Evolutionary conservation across 2,797 vertebrate genomes (phyloP), one percentile per base, ranked within the genome.

Genomic region (Cuculus canorus): DNA sequence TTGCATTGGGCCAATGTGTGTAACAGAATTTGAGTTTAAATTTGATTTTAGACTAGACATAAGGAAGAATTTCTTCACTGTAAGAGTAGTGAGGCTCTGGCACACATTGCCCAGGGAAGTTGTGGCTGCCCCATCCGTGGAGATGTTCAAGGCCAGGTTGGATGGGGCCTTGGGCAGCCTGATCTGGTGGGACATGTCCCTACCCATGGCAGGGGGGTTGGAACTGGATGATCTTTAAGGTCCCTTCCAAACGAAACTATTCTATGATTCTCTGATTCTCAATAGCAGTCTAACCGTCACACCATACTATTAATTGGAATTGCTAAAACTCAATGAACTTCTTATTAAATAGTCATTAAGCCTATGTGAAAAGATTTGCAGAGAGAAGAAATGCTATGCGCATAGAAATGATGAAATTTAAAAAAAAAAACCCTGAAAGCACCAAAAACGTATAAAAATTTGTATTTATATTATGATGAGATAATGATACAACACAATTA

Each of bases 381-480:
- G 48, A 33, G 50, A 68, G 79, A 28, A 88, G 87, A 83, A 91
- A 81, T 1, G 0, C 24, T 66, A 5, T 13, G 30, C 32, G 61
- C 48, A 59, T 53, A 53, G 11, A 66, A 57, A 63, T 5, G 8
- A 76, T 37, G 52, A 82, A 35, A 33, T 37, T 25, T 24, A 37
- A 81, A 70, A 70, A 84, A 72, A 64, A 57, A 50, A 45, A 45
- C 43, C 47, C 56, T 10, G 21, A 92, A 96, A 90, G 75, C 84
- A 90, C 66, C 71, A 91, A 75, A 85, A 97, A 97, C 98, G 97
- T 99, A 98, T 98, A 99, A 99, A 99, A 99, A 98, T 97, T 98
- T 97, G 98, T 98, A 98, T 98, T 99, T 99, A 98, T 99, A 97
- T 98, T 98, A 98, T 98, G 99, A 98, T 82, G 94, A 98, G 98